Conservation (phyloP, 2,113 vertebrate genomes). For the Neodontobutis hainanensis region DNA sequence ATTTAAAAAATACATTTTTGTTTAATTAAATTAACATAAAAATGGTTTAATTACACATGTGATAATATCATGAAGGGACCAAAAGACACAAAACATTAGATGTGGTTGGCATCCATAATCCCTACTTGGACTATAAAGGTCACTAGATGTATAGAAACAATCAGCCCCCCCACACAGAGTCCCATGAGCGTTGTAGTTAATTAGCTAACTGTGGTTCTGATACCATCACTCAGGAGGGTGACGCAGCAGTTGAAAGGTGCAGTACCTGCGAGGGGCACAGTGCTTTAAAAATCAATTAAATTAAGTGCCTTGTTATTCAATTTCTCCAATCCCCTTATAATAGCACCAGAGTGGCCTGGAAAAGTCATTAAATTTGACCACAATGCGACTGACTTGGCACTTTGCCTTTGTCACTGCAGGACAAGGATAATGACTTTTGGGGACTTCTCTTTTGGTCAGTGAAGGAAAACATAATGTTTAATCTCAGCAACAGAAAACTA, state of each 20-base stretch:
- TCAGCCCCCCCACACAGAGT: too few species aligned
- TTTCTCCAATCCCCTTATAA: slow-evolving; percentile 58
- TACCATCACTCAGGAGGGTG: slow-evolving; percentile 23
- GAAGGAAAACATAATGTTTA: slow-evolving; percentile 45
- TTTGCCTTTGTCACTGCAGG: slow-evolving; percentile 54
- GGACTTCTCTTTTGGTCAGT: slow-evolving; percentile 47
- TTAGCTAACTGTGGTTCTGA: slow-evolving; percentile 36
- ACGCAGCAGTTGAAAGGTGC: slow-evolving; percentile 38
- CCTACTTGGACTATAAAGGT: slow-evolving; percentile 11
- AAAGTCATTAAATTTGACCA: slow-evolving; percentile 68
- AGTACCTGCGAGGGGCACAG: slow-evolving; percentile 30
- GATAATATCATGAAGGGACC: slow-evolving; percentile 1
- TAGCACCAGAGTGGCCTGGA: slow-evolving; percentile 47
- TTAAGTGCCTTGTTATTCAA: slow-evolving; percentile 61
- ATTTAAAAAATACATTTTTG: not conserved
- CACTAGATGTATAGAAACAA: slow-evolving; percentile 4
- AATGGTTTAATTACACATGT: not conserved
- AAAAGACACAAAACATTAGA: not conserved
- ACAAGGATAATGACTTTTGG: slow-evolving; percentile 46
- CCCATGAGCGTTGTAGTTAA: slow-evolving; percentile 15
- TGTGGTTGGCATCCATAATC: not conserved
- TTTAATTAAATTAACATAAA: slow-evolving; percentile 4
- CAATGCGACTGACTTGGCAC: slow-evolving; percentile 48
- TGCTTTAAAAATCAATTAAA: slow-evolving; percentile 67
- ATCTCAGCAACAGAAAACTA: slow-evolving; percentile 28